A percentile compares a stretch with the other conserved stretches of the same genome.
These are phyloP conservation scores for Atherinomorus stipes DNA, from an alignment of 2,113 vertebrate genomes.

Conservation along the genomic window DNA sequence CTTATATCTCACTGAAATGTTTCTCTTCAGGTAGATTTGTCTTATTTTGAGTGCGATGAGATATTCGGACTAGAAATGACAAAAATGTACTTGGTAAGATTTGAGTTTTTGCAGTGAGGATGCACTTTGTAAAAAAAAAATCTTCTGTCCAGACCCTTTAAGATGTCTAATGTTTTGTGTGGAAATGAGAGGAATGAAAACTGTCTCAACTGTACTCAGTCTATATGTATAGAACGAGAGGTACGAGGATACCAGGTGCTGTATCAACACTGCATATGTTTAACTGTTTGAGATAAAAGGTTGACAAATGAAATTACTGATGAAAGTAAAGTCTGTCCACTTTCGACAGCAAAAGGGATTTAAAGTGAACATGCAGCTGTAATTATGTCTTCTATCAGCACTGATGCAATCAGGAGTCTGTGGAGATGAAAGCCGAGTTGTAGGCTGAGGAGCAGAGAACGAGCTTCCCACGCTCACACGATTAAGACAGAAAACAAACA, in stretches of 20 bases:
- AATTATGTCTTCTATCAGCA: slow-evolving; percentile 41
- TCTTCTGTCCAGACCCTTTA: too few relatives aligned
- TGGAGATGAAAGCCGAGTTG: slow-evolving; percentile 15
- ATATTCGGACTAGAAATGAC: too few relatives aligned
- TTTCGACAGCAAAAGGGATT: slow-evolving; percentile 10
- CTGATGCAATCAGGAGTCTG: slow-evolving; percentile 16
- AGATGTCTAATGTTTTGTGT: too few relatives aligned
- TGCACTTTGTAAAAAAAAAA: too few relatives aligned
- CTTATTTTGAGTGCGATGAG: too few relatives aligned
- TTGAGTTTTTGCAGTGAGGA: too few relatives aligned
- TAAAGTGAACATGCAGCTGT: slow-evolving; percentile 20
- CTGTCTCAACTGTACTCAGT: too few relatives aligned
- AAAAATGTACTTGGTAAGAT: too few relatives aligned
- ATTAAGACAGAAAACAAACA: slow-evolving; percentile 35
- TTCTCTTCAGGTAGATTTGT: too few relatives aligned
- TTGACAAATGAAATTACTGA: slow-evolving; percentile 25
- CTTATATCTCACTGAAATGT: too few relatives aligned
- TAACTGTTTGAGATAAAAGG: slow-evolving; percentile 51
- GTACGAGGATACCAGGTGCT: slow-evolving; percentile 33
- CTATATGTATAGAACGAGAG: too few relatives aligned
- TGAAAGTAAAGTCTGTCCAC: not conserved
- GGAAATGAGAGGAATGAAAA: too few relatives aligned
- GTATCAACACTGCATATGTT: slow-evolving; percentile 18
- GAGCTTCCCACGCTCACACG: slow-evolving; percentile 10
- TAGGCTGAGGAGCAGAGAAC: not conserved